Evolutionary conservation across 2,113 vertebrate species (phyloP).

Genomic region (Piliocolobus tephrosceles): DNA sequence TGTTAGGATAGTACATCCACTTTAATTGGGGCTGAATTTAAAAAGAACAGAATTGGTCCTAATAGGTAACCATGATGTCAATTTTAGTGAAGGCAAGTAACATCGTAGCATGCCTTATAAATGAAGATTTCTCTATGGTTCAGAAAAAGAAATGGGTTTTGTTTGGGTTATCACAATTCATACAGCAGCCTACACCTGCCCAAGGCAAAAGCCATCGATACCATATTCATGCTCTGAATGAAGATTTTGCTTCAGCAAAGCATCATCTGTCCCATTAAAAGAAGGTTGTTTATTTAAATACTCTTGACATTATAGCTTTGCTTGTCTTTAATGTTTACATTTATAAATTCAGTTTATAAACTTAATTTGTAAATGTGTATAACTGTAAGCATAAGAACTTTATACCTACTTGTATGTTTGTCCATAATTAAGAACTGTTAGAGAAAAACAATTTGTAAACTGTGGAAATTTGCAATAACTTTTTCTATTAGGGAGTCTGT

Average conservation of each 20-base stretch:
- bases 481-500: neutral
- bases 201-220: neutral
- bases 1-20: neutral
- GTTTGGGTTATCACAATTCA: neutral
- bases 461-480: neutral
- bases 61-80: neutral
- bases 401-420: neutral
- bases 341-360: neutral
- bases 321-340: neutral
- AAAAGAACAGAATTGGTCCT: neutral
- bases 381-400: neutral
- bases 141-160: neutral
- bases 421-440: neutral
- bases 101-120: neutral
- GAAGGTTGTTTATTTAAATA: neutral
- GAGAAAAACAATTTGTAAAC: constrained; percentile 31
- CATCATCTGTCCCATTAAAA: neutral
- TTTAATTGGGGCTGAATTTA: neutral
- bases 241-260: neutral
- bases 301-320: neutral
- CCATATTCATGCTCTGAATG: neutral
- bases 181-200: neutral
- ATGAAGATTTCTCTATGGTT: neutral
- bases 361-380: neutral
- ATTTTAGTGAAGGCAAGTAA: neutral